A percentile compares a stretch with the other conserved stretches of the same genome.
Evolutionary conservation across 2,797 vertebrate genomes (phyloP).

Genomic region (Malacoctenus gilli): DNA sequence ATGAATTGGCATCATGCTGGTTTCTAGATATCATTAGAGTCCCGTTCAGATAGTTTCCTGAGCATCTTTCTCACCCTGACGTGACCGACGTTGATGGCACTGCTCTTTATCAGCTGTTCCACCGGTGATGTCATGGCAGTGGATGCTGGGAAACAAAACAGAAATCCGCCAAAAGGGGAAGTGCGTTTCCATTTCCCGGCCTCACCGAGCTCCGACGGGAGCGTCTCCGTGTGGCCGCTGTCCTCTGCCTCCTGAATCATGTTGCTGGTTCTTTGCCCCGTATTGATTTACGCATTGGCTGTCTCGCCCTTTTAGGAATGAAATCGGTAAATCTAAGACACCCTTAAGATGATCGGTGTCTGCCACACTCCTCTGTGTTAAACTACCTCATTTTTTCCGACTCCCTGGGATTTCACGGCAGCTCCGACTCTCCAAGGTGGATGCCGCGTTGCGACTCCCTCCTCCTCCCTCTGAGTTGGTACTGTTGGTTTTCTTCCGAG

Average conservation of each 20-base stretch:
- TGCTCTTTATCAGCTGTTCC: not conserved
- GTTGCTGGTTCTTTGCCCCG: not conserved
- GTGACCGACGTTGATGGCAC: not conserved
- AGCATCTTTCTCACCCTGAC: not conserved
- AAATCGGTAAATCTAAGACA: conserved; percentile 10
- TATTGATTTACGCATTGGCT: conserved; percentile 2
- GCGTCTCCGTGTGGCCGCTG: not conserved
- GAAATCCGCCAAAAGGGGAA: not conserved
- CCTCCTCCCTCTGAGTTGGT: conserved; percentile 41
- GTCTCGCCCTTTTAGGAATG: conserved; percentile 8
- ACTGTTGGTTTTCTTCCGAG: conserved; percentile 72
- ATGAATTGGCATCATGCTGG: too few species aligned
- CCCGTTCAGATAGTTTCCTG: too few species aligned
- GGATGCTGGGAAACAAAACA: not conserved
- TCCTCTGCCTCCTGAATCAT: not conserved
- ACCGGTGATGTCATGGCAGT: not conserved
- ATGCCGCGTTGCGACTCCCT: conserved; percentile 19
- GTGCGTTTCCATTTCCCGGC: not conserved
- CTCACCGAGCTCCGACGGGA: not conserved
- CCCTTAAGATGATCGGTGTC: conserved; percentile 8
- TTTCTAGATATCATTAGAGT: too few species aligned
- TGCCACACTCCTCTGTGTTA: not conserved
- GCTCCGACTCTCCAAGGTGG: conserved; percentile 9
- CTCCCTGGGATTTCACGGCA: conserved; percentile 5
- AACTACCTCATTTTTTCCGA: not conserved